These are phyloP conservation scores for Drosophila histrio DNA, from an alignment of 2,888 invertebrate species.

Conservation along the genomic window DNA sequence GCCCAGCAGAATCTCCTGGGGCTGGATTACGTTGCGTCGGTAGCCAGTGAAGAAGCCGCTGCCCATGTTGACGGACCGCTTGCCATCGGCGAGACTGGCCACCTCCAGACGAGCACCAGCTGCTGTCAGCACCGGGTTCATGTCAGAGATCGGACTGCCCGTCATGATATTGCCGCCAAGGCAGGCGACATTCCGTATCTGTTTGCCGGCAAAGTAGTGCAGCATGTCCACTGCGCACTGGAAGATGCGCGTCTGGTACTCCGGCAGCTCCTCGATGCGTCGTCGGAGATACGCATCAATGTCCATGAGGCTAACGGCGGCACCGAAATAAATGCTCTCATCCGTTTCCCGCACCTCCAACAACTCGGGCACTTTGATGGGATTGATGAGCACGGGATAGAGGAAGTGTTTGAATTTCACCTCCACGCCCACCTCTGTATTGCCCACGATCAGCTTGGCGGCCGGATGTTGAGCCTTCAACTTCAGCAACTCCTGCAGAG, in stretches of 20 bases:
- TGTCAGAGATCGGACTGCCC: slow-evolving; percentile 97
- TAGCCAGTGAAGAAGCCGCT: slow-evolving; percentile 94
- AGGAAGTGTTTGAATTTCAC: slow-evolving; percentile 92
- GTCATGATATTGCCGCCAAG: slow-evolving; percentile 97
- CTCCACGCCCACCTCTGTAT: slow-evolving; percentile 96
- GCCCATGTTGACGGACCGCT: slow-evolving; percentile 88
- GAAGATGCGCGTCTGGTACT: slow-evolving; percentile 87
- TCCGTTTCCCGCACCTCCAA: slow-evolving; percentile 85
- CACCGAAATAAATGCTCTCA: slow-evolving; percentile 89
- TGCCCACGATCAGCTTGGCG: slow-evolving; percentile 94
- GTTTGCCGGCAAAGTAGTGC: slow-evolving; percentile 97
- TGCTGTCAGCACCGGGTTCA: slow-evolving; percentile 96
- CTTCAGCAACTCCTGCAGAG: slow-evolving; percentile 87
- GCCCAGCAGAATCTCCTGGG: slow-evolving; percentile 92
- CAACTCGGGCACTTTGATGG: slow-evolving; percentile 89
- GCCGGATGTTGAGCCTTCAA: slow-evolving; percentile 88
- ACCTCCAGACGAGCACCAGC: slow-evolving; percentile 88
- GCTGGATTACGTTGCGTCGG: slow-evolving; percentile 89
- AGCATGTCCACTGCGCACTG: slow-evolving; percentile 92
- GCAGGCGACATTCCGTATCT: slow-evolving; percentile 96
- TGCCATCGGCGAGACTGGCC: slow-evolving; percentile 85
- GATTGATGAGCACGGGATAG: slow-evolving; percentile 92
- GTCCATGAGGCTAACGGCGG: slow-evolving; percentile 90
- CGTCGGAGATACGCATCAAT: slow-evolving; percentile 88
- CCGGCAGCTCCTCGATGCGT: slow-evolving; percentile 85